These are phyloP conservation scores for Danaus plexippus DNA, from an alignment of 1,140 invertebrate species.

Conservation along the genomic window DNA sequence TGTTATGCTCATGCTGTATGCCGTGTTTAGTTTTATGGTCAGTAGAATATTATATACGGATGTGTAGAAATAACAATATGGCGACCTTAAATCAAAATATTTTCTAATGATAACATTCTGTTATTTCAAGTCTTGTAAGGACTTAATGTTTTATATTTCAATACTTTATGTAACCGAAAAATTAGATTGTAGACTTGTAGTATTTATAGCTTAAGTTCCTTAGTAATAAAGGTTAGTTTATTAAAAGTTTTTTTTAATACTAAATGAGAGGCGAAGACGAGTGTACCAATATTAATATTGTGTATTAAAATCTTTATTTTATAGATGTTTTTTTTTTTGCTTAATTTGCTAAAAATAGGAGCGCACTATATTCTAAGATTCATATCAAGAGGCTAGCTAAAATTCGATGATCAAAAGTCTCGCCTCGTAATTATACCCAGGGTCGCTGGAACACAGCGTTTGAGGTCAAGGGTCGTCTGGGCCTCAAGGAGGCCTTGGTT, in stretches of 20 bases:
- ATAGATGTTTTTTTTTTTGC: too few relatives aligned
- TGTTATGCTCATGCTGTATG: constrained; percentile 41
- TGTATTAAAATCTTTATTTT: too few relatives aligned
- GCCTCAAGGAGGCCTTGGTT: constrained; percentile 4
- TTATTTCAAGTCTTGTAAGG: neutral
- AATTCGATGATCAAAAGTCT: constrained; percentile 13
- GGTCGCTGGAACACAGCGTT: constrained; percentile 8
- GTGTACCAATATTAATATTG: too few relatives aligned
- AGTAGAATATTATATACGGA: constrained; percentile 37
- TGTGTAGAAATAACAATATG: constrained; percentile 9
- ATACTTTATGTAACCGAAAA: too few relatives aligned
- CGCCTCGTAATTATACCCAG: constrained; percentile 17
- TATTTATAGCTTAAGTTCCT: too few relatives aligned
- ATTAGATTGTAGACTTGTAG: too few relatives aligned
- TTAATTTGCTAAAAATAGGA: too few relatives aligned
- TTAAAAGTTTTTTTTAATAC: too few relatives aligned
- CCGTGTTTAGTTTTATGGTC: constrained; percentile 56
- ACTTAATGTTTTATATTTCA: neutral
- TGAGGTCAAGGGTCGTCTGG: constrained; percentile 9
- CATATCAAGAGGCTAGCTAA: constrained; percentile 5
- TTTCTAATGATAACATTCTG: neutral
- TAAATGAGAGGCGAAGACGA: too few relatives aligned
- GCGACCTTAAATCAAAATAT: neutral
- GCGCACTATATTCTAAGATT: too few relatives aligned
- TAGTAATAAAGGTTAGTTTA: too few relatives aligned